These are phyloP conservation scores for Drosophila macrospina DNA, from an alignment of 2,888 invertebrate genomes.

Conservation along the genomic window DNA sequence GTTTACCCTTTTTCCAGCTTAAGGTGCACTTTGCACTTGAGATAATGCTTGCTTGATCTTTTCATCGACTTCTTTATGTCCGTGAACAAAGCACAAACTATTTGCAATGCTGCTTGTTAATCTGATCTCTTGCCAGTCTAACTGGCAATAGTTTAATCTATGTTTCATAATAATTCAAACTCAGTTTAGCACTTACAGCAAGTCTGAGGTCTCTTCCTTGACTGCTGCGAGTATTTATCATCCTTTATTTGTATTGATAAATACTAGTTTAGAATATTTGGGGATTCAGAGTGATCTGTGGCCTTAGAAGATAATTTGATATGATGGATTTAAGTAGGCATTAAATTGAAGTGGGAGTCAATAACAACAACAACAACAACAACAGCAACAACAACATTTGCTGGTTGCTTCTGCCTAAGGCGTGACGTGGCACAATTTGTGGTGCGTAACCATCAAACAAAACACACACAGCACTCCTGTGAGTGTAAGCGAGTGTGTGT, in stretches of 20 bases:
- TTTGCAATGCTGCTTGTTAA: too few relatives aligned
- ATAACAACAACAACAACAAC: conserved; percentile 6
- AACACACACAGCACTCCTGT: conserved; percentile 6
- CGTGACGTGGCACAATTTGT: conserved; percentile 36
- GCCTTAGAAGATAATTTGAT: conserved; percentile 52
- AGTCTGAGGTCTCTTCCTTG: too few relatives aligned
- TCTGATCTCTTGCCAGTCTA: too few relatives aligned
- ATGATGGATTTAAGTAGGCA: conserved; percentile 78
- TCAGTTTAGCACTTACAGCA: too few relatives aligned
- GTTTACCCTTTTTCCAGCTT: neutral
- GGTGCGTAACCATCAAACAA: conserved; percentile 12
- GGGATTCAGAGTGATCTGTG: conserved; percentile 41
- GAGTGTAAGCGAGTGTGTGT: neutral
- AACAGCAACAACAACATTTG: conserved; percentile 13
- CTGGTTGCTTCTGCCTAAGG: conserved; percentile 16
- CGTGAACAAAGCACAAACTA: too few relatives aligned
- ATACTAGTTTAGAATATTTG: neutral
- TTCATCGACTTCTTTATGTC: neutral
- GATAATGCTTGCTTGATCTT: neutral
- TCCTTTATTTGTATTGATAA: neutral
- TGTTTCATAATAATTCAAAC: too few relatives aligned
- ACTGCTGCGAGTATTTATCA: too few relatives aligned
- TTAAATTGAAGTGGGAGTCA: conserved; percentile 59
- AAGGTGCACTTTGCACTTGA: neutral
- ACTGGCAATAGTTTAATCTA: too few relatives aligned